Conservation (phyloP, 2,888 invertebrate species). For the Anticlea derivata region DNA sequence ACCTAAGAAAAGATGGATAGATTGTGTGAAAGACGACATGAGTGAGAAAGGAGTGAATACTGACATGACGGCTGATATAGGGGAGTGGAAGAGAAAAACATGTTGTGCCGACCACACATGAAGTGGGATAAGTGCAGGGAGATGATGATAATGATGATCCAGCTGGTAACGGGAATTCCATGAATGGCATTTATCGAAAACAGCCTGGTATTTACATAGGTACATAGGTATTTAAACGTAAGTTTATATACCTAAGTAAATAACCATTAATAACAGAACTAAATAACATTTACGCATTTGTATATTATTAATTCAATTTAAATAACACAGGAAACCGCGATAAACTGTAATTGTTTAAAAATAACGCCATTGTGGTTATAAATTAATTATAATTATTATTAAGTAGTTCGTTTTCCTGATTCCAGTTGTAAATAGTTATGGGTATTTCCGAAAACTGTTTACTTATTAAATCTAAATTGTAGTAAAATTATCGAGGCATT, state of each 20-base stretch:
- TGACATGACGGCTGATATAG: no score
- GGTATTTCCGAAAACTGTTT: slow-evolving; percentile 35
- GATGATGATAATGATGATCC: no score
- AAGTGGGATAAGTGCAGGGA: no score
- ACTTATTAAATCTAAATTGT: slow-evolving; percentile 11
- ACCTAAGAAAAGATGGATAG: no score
- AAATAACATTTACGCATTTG: not conserved
- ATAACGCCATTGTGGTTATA: slow-evolving; percentile 35
- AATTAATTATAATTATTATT: slow-evolving; percentile 36
- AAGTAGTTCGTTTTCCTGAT: slow-evolving; percentile 39
- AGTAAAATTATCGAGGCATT: not conserved
- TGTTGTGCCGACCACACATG: no score
- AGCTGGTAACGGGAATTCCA: not conserved
- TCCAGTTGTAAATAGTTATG: slow-evolving; percentile 30
- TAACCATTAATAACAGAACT: no score
- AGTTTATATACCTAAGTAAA: no score
- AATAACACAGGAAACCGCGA: slow-evolving; percentile 42
- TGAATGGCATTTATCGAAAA: slow-evolving; percentile 6
- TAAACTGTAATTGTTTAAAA: slow-evolving; percentile 42
- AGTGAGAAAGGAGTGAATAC: no score
- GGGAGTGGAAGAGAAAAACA: no score
- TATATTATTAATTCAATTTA: slow-evolving; percentile 19
- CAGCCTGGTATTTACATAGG: no score
- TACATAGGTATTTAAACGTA: no score
- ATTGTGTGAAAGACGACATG: no score